Conservation (phyloP, 2,113 vertebrate species). For the Pyxicephalus adspersus region DNA sequence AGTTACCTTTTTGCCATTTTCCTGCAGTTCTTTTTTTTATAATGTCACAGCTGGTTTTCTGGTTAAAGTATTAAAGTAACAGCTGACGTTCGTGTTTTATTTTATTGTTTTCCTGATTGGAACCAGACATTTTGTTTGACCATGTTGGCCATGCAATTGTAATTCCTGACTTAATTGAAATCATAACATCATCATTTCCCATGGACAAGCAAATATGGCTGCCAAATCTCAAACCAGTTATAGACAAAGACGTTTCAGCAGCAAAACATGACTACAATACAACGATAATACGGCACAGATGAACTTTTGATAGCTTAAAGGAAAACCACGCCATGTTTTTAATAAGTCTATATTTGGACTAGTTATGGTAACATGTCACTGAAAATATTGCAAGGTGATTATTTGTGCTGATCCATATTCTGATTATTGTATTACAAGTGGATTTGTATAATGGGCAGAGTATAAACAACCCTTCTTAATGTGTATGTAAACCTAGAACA, state of each 20-base stretch:
- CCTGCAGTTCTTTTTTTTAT: too few relatives aligned
- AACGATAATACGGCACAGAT: not conserved
- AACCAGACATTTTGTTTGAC: constrained; percentile 35
- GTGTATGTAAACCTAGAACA: too few relatives aligned
- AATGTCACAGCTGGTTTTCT: too few relatives aligned
- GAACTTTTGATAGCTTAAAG: not conserved
- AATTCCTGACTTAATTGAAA: constrained; percentile 47
- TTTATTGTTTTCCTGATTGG: constrained; percentile 41
- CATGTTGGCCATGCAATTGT: constrained; percentile 17
- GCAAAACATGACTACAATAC: not conserved
- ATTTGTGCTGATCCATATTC: too few relatives aligned
- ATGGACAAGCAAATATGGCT: constrained; percentile 25
- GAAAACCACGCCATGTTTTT: not conserved
- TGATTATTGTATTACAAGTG: too few relatives aligned
- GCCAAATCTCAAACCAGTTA: constrained; percentile 35
- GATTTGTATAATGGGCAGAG: too few relatives aligned
- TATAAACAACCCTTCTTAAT: too few relatives aligned
- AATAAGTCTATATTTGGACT: too few relatives aligned
- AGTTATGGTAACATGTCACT: too few relatives aligned
- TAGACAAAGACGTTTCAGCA: constrained; percentile 3
- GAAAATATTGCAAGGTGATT: too few relatives aligned
- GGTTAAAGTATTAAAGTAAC: constrained; percentile 7
- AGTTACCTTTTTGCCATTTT: too few relatives aligned
- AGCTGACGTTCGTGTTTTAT: constrained; percentile 5
- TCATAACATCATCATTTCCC: constrained; percentile 21